These are phyloP conservation scores for Gavia stellata DNA, from an alignment of 2,113 vertebrate genomes.

Conservation along the genomic window DNA sequence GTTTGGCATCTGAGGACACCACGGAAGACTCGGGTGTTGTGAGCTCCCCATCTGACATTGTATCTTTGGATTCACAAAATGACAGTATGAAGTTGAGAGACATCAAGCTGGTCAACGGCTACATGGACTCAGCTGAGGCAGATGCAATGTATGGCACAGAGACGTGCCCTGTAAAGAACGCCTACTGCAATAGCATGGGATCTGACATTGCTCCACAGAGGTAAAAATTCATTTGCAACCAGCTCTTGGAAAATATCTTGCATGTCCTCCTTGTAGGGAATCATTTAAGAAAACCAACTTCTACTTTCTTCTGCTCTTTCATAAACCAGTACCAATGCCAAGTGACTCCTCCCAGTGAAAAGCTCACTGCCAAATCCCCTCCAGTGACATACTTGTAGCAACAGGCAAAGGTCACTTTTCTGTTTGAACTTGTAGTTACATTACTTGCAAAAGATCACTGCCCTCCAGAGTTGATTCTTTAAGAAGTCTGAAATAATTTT, in stretches of 20 bases:
- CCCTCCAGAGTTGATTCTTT: neutral
- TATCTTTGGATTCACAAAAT: slow-evolving; percentile 80
- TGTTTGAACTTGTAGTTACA: slow-evolving; percentile 41
- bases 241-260: neutral
- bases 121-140: slow-evolving; percentile 28
- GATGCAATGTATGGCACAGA: neutral
- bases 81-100: slow-evolving; percentile 67
- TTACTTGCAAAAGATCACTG: slow-evolving; percentile 17
- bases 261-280: neutral
- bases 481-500: neutral
- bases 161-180: neutral
- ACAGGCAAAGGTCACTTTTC: slow-evolving; percentile 52
- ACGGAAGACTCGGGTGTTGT: slow-evolving; percentile 81
- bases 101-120: slow-evolving; percentile 60
- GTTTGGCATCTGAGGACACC: slow-evolving; percentile 83
- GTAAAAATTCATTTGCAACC: slow-evolving; percentile 27
- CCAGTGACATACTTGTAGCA: slow-evolving; percentile 24
- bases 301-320: slow-evolving; percentile 20
- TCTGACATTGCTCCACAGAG: slow-evolving; percentile 53
- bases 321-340: slow-evolving; percentile 16
- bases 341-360: slow-evolving; percentile 41
- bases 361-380: slow-evolving; percentile 35
- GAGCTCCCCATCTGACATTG: slow-evolving; percentile 79
- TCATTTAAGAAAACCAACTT: slow-evolving; percentile 9
- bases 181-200: slow-evolving; percentile 62